A percentile compares a stretch with the other conserved stretches of the same genome.
Conservation (phyloP, 2,888 invertebrate species). For the Sinohyriopsis cumingii region DNA sequence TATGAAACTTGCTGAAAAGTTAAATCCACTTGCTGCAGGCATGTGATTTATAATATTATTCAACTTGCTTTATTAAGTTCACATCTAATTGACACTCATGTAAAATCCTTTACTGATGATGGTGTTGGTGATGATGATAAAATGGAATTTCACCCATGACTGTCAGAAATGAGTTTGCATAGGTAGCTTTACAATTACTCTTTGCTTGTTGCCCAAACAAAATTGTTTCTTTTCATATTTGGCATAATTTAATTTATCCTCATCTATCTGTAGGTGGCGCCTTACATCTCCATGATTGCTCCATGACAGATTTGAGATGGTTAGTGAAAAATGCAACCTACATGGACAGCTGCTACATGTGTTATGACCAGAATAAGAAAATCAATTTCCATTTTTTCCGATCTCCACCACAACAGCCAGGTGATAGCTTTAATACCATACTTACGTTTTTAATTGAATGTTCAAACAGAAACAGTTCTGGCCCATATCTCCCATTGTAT, state of each 20-base stretch:
- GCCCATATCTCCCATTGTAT: too few relatives aligned
- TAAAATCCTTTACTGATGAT: too few relatives aligned
- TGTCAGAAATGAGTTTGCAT: too few relatives aligned
- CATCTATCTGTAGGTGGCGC: slow-evolving; percentile 54
- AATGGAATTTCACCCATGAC: too few relatives aligned
- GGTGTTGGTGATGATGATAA: too few relatives aligned
- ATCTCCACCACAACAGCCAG: slow-evolving; percentile 38
- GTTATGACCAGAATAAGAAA: slow-evolving; percentile 32
- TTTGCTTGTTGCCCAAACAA: too few relatives aligned
- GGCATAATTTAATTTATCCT: neutral
- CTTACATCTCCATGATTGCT: slow-evolving; percentile 62
- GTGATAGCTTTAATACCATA: slow-evolving; percentile 11
- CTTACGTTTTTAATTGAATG: neutral
- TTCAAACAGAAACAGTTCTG: neutral
- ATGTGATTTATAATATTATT: too few relatives aligned
- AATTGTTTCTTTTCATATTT: neutral
- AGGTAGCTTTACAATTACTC: too few relatives aligned
- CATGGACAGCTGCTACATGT: slow-evolving; percentile 63
- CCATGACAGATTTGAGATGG: slow-evolving; percentile 58
- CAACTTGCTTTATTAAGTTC: too few relatives aligned
- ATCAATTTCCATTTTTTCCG: slow-evolving; percentile 51
- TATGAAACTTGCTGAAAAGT: too few relatives aligned
- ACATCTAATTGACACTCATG: too few relatives aligned
- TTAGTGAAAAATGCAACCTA: slow-evolving; percentile 65
- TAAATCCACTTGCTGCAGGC: too few relatives aligned